These are phyloP conservation scores for Nasonia longicornis DNA, from an alignment of 1,140 invertebrate species.

Conservation along the genomic window DNA sequence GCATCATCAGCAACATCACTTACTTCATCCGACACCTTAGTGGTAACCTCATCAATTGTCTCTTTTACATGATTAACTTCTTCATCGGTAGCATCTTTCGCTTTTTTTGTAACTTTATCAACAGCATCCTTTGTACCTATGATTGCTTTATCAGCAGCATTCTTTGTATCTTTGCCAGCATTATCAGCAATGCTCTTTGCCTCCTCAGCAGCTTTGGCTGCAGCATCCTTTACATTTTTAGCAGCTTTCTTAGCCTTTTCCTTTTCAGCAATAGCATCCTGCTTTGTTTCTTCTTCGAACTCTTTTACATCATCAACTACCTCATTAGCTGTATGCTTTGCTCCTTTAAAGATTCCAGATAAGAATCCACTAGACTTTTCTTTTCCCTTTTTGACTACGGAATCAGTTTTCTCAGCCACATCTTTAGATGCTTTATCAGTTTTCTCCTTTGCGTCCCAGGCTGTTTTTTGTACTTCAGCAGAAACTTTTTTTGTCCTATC, in stretches of 20 bases:
- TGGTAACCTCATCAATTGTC: no score
- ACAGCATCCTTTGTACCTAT: constrained; percentile 46
- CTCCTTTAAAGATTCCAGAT: constrained; percentile 51
- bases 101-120: constrained; percentile 44
- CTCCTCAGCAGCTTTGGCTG: background rate
- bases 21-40: no score
- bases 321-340: constrained; percentile 56
- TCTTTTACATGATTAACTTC: no score
- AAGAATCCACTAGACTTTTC: constrained; percentile 50
- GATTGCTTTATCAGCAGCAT: constrained; percentile 26
- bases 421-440: background rate
- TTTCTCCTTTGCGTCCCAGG: background rate
- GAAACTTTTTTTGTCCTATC: no score
- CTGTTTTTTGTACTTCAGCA: background rate
- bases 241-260: background rate
- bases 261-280: constrained; percentile 17
- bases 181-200: constrained; percentile 39
- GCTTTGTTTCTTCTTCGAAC: constrained; percentile 36
- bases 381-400: constrained; percentile 49
- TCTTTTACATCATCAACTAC: constrained; percentile 58
- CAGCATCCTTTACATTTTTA: background rate
- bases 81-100: constrained; percentile 47
- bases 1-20: constrained; percentile 47
- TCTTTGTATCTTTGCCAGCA: constrained; percentile 18
- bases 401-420: background rate